These are phyloP conservation scores for Cydia fagiglandana DNA, from an alignment of 1,140 invertebrate species.

Conservation along the genomic window DNA sequence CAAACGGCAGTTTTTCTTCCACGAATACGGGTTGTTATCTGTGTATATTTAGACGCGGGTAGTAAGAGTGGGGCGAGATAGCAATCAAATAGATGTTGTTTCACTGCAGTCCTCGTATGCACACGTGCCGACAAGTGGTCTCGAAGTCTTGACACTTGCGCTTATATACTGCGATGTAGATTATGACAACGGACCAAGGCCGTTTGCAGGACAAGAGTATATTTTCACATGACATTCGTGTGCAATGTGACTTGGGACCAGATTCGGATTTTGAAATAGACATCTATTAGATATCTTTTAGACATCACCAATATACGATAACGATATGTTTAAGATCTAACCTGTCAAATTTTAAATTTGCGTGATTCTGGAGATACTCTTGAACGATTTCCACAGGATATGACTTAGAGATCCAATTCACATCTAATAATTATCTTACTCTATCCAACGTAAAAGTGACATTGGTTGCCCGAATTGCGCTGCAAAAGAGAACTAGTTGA, in stretches of 20 bases:
- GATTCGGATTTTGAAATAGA: too few relatives aligned
- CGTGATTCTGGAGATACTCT: too few relatives aligned
- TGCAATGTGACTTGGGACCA: background rate
- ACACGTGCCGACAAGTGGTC: conserved; percentile 64
- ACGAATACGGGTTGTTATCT: background rate
- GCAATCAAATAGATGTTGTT: conserved; percentile 79
- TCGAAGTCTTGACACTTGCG: conserved; percentile 67
- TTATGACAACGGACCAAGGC: conserved; percentile 3
- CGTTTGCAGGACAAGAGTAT: background rate
- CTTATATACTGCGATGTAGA: conserved; percentile 6
- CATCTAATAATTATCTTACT: too few relatives aligned
- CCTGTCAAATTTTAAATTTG: too few relatives aligned
- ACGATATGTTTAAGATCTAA: too few relatives aligned
- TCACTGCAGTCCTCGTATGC: conserved; percentile 70
- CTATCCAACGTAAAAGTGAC: too few relatives aligned
- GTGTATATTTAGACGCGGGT: conserved; percentile 38
- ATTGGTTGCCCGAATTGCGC: too few relatives aligned
- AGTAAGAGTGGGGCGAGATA: conserved; percentile 63
- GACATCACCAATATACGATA: too few relatives aligned
- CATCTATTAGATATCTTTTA: too few relatives aligned
- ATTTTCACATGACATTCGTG: conserved; percentile 1
- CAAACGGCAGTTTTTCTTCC: conserved; percentile 14
- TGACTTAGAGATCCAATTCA: too few relatives aligned
- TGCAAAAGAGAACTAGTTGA: too few relatives aligned
- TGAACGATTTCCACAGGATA: too few relatives aligned